phyloP scores from a whole-genome alignment of 2,113 vertebrate species.

The Columba livia region DNA sequence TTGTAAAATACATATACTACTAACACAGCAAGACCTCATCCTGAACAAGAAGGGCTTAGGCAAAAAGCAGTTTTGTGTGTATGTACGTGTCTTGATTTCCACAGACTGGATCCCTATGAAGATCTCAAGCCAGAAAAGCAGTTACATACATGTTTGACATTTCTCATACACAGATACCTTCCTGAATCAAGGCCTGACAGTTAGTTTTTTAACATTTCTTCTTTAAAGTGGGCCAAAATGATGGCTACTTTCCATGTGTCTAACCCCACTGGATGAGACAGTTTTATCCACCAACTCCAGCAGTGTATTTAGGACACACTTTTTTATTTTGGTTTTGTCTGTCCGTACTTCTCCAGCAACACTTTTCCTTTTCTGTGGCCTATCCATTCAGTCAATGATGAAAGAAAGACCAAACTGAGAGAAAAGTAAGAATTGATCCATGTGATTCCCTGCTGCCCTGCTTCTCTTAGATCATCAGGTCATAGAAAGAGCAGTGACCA shows the following conservation, averaged over 20 bases:
- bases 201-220: not conserved
- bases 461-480: not conserved
- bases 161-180: not conserved
- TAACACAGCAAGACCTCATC: not conserved
- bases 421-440: not conserved
- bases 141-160: not conserved
- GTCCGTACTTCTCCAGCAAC: not conserved
- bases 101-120: not conserved
- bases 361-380: not conserved
- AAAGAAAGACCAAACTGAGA: constrained; percentile 19
- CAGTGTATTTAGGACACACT: not conserved
- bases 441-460: constrained; percentile 6
- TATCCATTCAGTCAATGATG: not conserved
- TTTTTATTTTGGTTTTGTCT: not conserved
- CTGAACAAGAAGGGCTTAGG: not conserved
- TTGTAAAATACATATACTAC: not conserved
- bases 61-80: not conserved
- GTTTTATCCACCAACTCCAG: not conserved
- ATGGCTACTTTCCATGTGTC: not conserved
- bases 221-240: not conserved
- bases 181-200: not conserved
- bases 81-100: not conserved
- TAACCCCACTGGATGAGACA: not conserved
- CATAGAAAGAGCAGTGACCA: not conserved
- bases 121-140: not conserved